Conservation (phyloP, 92 coral and sea anemone genomes). For the Galaxea fascicularis region DNA sequence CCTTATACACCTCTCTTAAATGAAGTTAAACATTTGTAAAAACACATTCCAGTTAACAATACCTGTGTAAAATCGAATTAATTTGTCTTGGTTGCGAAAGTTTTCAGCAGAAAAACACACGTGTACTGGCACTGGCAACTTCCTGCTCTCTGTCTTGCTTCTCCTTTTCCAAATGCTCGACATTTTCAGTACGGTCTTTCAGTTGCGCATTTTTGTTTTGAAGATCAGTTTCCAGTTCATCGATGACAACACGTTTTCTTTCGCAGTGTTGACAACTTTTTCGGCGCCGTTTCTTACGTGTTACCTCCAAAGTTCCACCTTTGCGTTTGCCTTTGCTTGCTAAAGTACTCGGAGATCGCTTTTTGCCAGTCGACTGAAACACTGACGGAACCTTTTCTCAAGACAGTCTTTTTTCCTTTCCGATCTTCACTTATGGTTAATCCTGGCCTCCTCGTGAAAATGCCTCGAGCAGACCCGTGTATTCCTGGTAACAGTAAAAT, state of each 20-base stretch:
- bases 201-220: too few relatives aligned
- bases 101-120: constrained; percentile 46
- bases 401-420: too few relatives aligned
- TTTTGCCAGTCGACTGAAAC: constrained; percentile 25
- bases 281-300: constrained; percentile 27
- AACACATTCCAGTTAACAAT: constrained; percentile 39
- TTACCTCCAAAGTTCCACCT: constrained; percentile 28
- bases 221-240: constrained; percentile 36
- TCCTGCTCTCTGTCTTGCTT: constrained; percentile 19
- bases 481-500: constrained; percentile 16
- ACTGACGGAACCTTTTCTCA: constrained; percentile 23
- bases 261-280: constrained; percentile 52
- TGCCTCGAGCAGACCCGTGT: constrained; percentile 46
- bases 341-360: constrained; percentile 34
- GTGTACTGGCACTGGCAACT: constrained; percentile 27
- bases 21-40: constrained; percentile 31
- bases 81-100: constrained; percentile 29
- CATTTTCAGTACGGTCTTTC: constrained; percentile 37
- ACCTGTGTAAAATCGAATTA: constrained; percentile 56
- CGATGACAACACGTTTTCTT: constrained; percentile 27
- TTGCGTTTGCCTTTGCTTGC: constrained; percentile 35
- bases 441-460: constrained; percentile 22
- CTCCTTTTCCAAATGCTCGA: constrained; percentile 36
- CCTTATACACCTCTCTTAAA: constrained; percentile 38
- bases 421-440: constrained; percentile 42